Evolutionary conservation across 1,140 invertebrate species (phyloP).

Genomic region (Hylaeus volcanicus): DNA sequence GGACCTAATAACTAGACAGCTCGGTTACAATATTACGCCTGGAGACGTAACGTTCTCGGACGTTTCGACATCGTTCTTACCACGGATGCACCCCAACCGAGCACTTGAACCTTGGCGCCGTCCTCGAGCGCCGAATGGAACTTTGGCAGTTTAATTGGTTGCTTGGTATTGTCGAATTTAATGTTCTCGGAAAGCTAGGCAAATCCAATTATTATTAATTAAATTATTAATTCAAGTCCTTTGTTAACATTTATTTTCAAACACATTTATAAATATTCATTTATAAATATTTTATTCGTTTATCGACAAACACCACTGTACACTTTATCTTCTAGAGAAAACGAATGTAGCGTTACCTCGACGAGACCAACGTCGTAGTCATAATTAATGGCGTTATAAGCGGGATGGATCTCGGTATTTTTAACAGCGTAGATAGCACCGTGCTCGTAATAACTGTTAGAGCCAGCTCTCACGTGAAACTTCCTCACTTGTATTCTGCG

Average conservation of each 20-base stretch:
- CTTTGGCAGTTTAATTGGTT: conserved; percentile 57
- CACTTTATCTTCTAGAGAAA: neutral
- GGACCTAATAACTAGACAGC: conserved; percentile 52
- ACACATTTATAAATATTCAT: no score
- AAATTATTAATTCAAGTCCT: no score
- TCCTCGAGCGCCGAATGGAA: conserved; percentile 14
- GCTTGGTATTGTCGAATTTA: conserved; percentile 34
- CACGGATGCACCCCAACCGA: conserved; percentile 61
- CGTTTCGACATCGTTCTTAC: conserved; percentile 6
- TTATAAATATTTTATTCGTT: no score
- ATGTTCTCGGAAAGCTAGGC: conserved; percentile 48
- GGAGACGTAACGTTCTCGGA: neutral
- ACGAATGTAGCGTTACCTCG: conserved; percentile 51
- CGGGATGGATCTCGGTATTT: conserved; percentile 57
- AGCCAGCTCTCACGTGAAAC: conserved; percentile 60
- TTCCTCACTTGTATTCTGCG: conserved; percentile 41
- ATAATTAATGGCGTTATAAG: conserved; percentile 51
- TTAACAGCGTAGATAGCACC: conserved; percentile 54
- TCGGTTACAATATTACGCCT: neutral
- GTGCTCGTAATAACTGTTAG: conserved; percentile 53
- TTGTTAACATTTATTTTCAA: no score
- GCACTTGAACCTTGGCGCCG: conserved; percentile 45
- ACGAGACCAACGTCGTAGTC: conserved; percentile 69
- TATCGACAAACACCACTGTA: no score
- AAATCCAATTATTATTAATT: no score